phyloP scores from a whole-genome alignment of 2,113 vertebrate species.

The Lipotes vexillifer region DNA sequence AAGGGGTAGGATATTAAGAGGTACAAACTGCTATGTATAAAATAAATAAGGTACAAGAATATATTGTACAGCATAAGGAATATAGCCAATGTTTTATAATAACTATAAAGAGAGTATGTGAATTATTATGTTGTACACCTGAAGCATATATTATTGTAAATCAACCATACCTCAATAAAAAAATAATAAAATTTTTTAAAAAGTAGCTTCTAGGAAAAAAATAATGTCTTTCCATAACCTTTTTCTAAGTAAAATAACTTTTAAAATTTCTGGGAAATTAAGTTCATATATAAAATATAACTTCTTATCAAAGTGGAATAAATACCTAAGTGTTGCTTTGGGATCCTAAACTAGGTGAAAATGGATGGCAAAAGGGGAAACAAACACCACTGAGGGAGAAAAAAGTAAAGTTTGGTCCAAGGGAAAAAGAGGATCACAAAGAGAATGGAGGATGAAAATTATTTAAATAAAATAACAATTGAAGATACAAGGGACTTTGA shows the following conservation, averaged over 20 bases:
- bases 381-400: background rate
- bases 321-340: background rate
- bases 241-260: background rate
- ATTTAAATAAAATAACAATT: background rate
- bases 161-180: background rate
- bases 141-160: background rate
- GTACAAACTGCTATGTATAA: background rate
- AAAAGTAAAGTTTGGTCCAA: background rate
- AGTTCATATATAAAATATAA: background rate
- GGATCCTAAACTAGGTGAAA: background rate
- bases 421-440: background rate
- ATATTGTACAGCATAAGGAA: background rate
- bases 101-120: background rate
- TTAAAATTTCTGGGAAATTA: background rate
- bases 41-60: background rate
- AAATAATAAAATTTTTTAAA: background rate
- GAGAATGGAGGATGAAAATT: background rate
- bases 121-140: background rate
- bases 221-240: background rate
- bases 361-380: background rate
- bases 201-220: background rate
- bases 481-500: background rate
- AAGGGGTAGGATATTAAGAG: background rate
- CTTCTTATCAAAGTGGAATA: background rate
- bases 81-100: background rate